These are phyloP conservation scores for Ptilonorhynchus violaceus DNA, from an alignment of 2,113 vertebrate species.

Conservation along the genomic window DNA sequence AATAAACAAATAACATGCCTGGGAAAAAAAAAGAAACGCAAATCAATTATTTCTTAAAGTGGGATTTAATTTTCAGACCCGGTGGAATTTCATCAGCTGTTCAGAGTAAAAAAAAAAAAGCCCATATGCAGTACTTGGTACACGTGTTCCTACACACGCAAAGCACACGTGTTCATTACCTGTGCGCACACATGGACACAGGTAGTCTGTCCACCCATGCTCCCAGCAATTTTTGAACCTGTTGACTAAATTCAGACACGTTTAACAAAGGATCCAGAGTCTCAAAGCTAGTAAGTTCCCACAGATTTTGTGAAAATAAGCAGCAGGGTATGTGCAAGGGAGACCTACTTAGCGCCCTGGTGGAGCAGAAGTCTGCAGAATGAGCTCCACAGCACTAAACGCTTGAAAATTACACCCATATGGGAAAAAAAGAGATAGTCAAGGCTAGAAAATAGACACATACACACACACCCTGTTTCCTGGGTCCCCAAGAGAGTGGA, in stretches of 20 bases:
- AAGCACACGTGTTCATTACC: not conserved
- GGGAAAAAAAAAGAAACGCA: not conserved
- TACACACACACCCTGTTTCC: not conserved
- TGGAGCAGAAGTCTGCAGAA: not conserved
- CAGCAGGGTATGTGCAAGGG: not conserved
- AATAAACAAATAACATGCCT: not conserved
- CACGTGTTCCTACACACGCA: not conserved
- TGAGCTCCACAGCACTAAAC: accelerated
- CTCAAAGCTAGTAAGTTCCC: not conserved
- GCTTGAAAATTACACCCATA: not conserved
- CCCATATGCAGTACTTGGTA: not conserved
- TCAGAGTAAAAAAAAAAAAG: not conserved
- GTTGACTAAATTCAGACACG: not conserved
- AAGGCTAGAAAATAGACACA: not conserved
- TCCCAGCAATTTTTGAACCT: not conserved
- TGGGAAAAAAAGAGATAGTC: not conserved
- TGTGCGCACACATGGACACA: not conserved
- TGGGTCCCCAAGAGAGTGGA: not conserved
- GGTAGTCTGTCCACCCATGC: accelerated
- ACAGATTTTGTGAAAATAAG: not conserved
- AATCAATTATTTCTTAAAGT: not conserved
- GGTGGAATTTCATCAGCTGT: not conserved
- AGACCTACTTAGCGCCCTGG: not conserved
- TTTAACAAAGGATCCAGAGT: not conserved
- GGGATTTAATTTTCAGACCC: constrained; percentile 2